Conservation (phyloP, 2,113 vertebrate species). For the Daboia siamensis region DNA sequence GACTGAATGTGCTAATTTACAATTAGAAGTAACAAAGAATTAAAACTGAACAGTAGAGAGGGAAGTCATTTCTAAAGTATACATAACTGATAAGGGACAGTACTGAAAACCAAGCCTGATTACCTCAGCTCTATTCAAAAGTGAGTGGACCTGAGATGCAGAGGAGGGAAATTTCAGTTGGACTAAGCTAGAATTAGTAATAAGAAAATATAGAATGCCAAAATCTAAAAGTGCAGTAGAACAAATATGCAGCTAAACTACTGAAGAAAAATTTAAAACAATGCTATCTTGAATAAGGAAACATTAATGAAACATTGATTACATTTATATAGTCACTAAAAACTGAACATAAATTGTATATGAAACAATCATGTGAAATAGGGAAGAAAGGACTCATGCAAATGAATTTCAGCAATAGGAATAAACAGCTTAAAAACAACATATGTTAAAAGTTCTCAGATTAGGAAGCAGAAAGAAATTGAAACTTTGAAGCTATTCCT, state of each 20-base stretch:
- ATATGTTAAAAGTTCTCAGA: background rate
- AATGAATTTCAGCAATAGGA: slow-evolving; percentile 1
- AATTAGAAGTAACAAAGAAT: accelerated
- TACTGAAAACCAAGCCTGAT: background rate
- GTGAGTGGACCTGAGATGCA: background rate
- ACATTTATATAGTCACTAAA: accelerated
- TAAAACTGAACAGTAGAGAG: accelerated
- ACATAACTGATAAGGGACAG: background rate
- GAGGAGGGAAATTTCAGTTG: background rate
- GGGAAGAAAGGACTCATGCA: background rate
- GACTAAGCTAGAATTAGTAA: accelerated
- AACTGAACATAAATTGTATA: background rate
- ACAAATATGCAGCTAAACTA: background rate
- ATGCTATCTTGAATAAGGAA: background rate
- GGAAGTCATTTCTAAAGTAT: background rate
- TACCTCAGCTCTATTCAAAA: background rate
- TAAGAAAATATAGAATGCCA: background rate
- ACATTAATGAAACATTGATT: accelerated
- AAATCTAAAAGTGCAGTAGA: background rate
- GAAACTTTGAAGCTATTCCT: background rate
- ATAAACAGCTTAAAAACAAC: background rate
- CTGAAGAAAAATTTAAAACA: background rate
- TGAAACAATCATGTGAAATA: background rate
- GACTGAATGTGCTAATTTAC: background rate
- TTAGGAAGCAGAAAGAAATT: background rate